A percentile compares a stretch with the other conserved stretches of the same genome.
Evolutionary conservation across 1,140 invertebrate species (phyloP).

Genomic region (Eupristina koningsbergeri): DNA sequence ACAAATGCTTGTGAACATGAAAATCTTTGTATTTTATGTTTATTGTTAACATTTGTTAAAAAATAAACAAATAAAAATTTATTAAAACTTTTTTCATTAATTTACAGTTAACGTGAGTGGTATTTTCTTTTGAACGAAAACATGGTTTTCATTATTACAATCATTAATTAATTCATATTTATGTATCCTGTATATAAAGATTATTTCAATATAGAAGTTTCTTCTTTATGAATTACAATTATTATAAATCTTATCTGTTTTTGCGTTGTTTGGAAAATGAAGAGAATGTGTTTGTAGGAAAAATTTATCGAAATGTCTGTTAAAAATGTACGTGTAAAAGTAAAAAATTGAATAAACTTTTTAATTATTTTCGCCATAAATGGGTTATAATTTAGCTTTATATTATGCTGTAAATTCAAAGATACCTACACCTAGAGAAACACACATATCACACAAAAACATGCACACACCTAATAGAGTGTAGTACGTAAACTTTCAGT

Average conservation of each 20-base stretch:
- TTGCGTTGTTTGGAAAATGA: neutral
- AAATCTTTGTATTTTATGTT: neutral
- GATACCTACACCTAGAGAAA: too few relatives aligned
- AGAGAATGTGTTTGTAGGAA: neutral
- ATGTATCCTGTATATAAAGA: neutral
- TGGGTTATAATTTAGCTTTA: slow-evolving; percentile 22
- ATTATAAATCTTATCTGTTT: neutral
- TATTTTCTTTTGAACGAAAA: neutral
- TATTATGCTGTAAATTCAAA: slow-evolving; percentile 38
- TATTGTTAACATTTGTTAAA: neutral
- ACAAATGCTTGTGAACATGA: neutral
- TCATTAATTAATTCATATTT: neutral
- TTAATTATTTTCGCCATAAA: slow-evolving; percentile 1
- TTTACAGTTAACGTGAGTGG: neutral
- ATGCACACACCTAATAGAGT: slow-evolving; percentile 18
- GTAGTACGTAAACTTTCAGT: slow-evolving; percentile 42
- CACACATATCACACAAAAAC: too few relatives aligned
- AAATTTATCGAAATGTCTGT: neutral
- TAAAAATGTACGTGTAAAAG: neutral
- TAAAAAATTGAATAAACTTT: slow-evolving; percentile 14
- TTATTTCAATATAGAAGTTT: neutral
- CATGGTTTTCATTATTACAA: neutral
- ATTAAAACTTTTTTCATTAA: neutral
- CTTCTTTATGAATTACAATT: neutral
- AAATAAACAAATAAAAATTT: neutral